phyloP scores from a whole-genome alignment of 2,888 invertebrate species.

The Ectobius pallidus region DNA sequence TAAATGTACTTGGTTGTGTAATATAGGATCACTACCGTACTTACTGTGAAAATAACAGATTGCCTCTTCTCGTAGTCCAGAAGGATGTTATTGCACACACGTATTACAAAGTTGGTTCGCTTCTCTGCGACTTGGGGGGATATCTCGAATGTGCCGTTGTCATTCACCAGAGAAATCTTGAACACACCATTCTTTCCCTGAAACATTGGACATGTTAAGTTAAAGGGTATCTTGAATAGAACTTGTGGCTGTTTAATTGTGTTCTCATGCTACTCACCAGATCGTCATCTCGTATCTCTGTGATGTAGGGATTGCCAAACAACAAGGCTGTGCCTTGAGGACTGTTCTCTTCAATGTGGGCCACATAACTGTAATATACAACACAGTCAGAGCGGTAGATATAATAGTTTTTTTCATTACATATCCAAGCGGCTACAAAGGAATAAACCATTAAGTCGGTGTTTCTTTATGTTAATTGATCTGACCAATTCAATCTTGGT shows the following conservation, averaged over 20 bases:
- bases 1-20: no score
- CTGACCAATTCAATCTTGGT: no score
- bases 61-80: slow-evolving; percentile 85
- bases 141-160: slow-evolving; percentile 89
- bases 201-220: no score
- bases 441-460: no score
- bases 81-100: slow-evolving; percentile 79
- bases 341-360: slow-evolving; percentile 80
- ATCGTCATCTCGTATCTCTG: slow-evolving; percentile 77
- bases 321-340: slow-evolving; percentile 77
- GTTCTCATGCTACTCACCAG: slow-evolving; percentile 52
- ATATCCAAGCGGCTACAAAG: no score
- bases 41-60: slow-evolving; percentile 75
- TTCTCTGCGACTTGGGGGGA: slow-evolving; percentile 81
- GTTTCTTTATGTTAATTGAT: no score
- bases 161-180: slow-evolving; percentile 74
- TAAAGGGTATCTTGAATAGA: no score
- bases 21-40: no score
- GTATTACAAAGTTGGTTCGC: slow-evolving; percentile 77
- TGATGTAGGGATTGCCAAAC: slow-evolving; percentile 73
- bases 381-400: no score
- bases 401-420: no score
- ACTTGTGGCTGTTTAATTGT: no score
- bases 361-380: slow-evolving; percentile 68
- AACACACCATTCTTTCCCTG: slow-evolving; percentile 83